Base-by-base conservation (phyloP, 2,888 invertebrate species). In the Lasius platythorax region DNA sequence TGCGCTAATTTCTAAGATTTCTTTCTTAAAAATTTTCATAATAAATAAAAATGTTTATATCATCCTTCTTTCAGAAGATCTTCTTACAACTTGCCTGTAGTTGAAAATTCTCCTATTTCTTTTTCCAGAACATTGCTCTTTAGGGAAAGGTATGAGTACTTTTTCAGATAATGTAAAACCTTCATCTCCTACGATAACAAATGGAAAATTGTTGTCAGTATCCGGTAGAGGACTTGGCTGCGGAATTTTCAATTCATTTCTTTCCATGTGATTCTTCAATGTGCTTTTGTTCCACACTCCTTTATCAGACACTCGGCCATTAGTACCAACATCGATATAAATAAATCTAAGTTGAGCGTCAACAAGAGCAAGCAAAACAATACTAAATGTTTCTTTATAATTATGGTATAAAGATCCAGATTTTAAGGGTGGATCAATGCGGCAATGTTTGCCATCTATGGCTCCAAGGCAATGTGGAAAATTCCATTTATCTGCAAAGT, bases 261-360 rank as follows among this genome's bases (percentile, higher is more conserved):
- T 72, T 3, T 56, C 23, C 8, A 68, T 6, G 0, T 30, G 11
- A 2, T 28, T 18, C 3, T 68, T 68, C 1, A 68, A 50, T 9
- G 18, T 68, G 12, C 70, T n/a, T 53, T 70, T 70, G 12, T 70
- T 70, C 70, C 70, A 53, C 11, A 70, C 11, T n/a, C 33, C 50
- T 53, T 6, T 33, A 5, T 70, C 70, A 33, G 50, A 53, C 6
- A 70, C 28, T 70, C 53, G 18, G 0, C 70, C 53, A 70, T 70
- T 70, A 12, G 53, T 70, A 0, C 53, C 53, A 0, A 70, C 30
- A 70, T 70, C 70, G 3, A 70, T 11, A 1, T 9, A 70, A 33
- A 70, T 70, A 53, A 70, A 70, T 70, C 53, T 53, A 0, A 53
- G 53, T 33, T 70, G 33, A 12, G 70, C 70, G 12, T 70, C 70